Evolutionary conservation across 2,888 invertebrate genomes (phyloP).

Genomic region (Microctonus aethiopoides): DNA sequence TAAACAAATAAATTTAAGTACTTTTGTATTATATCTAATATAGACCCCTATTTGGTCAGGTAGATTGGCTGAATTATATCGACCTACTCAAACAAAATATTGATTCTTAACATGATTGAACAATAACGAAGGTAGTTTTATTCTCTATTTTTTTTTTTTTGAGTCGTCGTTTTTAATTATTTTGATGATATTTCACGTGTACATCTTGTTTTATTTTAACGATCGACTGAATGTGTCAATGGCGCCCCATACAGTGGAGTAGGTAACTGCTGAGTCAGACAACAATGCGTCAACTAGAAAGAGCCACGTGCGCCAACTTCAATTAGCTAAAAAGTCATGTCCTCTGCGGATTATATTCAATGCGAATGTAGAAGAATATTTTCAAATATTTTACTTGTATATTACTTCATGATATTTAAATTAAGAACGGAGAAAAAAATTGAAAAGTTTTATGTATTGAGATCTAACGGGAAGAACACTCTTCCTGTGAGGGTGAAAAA

Average conservation of each 20-base stretch:
- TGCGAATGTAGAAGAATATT: not conserved
- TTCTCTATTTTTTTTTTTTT: not conserved
- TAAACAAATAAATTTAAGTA: too few relatives aligned
- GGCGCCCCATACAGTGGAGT: not conserved
- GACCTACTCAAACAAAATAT: too few relatives aligned
- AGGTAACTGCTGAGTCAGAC: not conserved
- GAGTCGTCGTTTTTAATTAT: too few relatives aligned
- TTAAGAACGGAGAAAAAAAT: not conserved
- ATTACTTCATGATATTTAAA: not conserved
- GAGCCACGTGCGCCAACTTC: not conserved
- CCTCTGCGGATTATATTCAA: not conserved
- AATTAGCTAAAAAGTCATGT: constrained; percentile 2
- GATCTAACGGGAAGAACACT: not conserved
- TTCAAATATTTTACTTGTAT: not conserved
- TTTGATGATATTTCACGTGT: not conserved
- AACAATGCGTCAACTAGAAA: not conserved
- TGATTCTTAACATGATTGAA: too few relatives aligned
- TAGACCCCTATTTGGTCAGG: too few relatives aligned
- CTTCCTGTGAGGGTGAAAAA: not conserved
- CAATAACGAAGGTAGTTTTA: not conserved
- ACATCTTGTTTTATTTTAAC: not conserved
- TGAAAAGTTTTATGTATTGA: not conserved
- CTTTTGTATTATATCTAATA: too few relatives aligned
- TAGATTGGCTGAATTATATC: too few relatives aligned
- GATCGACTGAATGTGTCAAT: not conserved